Percentiles rank a stretch among this genome's conserved stretches.
phyloP scores from a whole-genome alignment of 2,113 vertebrate genomes.

The Neolamprologus longior region DNA sequence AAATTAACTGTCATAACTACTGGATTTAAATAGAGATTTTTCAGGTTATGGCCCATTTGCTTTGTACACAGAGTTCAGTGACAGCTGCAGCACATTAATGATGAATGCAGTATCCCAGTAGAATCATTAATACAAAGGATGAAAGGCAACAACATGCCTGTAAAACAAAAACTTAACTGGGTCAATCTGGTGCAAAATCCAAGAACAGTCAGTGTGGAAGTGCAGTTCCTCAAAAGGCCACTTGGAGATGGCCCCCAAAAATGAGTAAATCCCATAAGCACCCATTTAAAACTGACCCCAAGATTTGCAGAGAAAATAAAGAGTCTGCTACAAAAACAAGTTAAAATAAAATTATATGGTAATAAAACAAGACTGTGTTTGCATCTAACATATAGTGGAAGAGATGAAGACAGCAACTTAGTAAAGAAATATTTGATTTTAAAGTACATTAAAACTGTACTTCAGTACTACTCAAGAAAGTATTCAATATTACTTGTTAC shows the following conservation, averaged over 20 bases:
- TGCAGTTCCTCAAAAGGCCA: background rate
- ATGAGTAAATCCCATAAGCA: background rate
- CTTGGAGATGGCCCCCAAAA: background rate
- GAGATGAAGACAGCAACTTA: background rate
- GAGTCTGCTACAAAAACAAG: background rate
- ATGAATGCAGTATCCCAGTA: background rate
- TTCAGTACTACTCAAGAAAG: background rate
- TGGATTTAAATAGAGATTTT: background rate
- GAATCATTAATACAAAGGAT: background rate
- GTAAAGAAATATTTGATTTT: background rate
- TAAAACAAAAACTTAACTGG: background rate
- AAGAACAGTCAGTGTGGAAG: background rate
- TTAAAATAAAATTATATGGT: background rate
- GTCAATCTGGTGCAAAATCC: background rate
- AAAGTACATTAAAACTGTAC: background rate
- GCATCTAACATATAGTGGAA: background rate
- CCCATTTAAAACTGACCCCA: background rate
- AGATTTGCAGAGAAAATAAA: background rate
- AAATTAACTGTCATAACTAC: background rate
- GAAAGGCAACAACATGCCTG: background rate
- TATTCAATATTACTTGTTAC: background rate
- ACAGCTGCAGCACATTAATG: background rate
- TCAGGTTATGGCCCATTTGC: background rate
- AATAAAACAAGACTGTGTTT: background rate
- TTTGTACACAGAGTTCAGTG: background rate